phyloP scores from a whole-genome alignment of 2,888 invertebrate genomes.

The Morpho achilles region DNA sequence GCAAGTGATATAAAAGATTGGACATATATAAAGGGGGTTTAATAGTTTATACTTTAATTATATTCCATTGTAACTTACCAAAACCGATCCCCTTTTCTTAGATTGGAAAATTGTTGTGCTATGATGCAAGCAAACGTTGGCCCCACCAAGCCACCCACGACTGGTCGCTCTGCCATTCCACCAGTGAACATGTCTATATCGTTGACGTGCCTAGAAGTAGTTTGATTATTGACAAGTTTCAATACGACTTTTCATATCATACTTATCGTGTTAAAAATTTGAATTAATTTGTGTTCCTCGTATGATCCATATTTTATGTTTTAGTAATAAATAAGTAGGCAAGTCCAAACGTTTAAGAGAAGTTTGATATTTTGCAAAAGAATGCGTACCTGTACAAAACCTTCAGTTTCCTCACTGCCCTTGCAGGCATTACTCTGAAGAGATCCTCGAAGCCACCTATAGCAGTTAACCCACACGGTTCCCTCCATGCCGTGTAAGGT shows the following conservation, averaged over 20 bases:
- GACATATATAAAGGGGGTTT: too few species aligned
- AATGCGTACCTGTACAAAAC: constrained; percentile 71
- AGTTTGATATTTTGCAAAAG: not conserved
- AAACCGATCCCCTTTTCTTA: constrained; percentile 88
- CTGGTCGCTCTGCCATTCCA: constrained; percentile 89
- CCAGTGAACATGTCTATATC: constrained; percentile 93
- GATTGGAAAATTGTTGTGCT: constrained; percentile 89
- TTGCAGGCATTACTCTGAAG: constrained; percentile 81
- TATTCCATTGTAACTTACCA: constrained; percentile 67
- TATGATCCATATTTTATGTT: too few species aligned
- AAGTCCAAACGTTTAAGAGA: too few species aligned
- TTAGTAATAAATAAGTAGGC: too few species aligned
- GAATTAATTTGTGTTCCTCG: too few species aligned
- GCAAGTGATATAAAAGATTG: constrained; percentile 24
- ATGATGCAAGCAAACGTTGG: constrained; percentile 94
- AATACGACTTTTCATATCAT: not conserved
- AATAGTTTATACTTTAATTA: not conserved
- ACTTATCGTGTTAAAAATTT: too few species aligned
- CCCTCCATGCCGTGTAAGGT: constrained; percentile 88
- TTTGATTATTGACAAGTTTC: not conserved
- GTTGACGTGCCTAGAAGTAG: constrained; percentile 79
- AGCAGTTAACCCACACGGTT: constrained; percentile 85
- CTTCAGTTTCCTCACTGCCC: constrained; percentile 81
- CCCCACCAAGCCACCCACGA: constrained; percentile 89
- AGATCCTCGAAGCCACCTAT: constrained; percentile 85